Percentiles rank a stretch among this genome's conserved stretches.
Conservation (phyloP, 2,113 vertebrate genomes). For the Stomatorhinus ivindoensis region DNA sequence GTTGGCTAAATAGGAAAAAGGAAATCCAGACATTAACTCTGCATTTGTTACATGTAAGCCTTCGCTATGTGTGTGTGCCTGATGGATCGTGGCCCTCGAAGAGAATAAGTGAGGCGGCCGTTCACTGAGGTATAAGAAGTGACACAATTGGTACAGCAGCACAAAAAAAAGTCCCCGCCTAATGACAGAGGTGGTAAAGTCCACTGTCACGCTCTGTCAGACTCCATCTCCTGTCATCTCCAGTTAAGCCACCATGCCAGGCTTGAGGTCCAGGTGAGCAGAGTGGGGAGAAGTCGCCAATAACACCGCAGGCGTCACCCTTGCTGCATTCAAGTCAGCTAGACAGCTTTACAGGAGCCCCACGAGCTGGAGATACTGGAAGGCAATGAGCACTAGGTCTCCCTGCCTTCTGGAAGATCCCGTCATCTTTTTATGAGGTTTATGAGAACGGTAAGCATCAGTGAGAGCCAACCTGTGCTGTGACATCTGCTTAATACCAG, state of each 20-base stretch:
- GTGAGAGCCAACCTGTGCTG: background rate
- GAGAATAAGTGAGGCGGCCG: background rate
- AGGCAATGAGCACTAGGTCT: background rate
- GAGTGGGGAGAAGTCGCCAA: background rate
- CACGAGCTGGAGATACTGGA: background rate
- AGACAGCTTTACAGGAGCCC: background rate
- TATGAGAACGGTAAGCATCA: background rate
- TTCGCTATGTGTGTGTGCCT: background rate
- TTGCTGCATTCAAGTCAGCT: background rate
- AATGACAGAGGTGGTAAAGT: background rate
- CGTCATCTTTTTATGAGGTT: background rate
- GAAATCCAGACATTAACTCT: background rate
- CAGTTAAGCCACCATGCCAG: background rate
- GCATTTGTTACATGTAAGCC: background rate
- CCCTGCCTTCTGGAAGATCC: background rate
- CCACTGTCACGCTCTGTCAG: background rate
- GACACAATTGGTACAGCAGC: background rate
- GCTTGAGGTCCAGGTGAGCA: background rate
- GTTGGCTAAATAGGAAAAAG: background rate
- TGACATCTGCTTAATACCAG: background rate
- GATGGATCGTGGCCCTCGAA: background rate
- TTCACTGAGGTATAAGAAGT: background rate
- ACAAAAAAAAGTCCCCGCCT: background rate
- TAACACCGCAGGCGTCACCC: background rate
- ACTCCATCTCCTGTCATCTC: background rate